These are phyloP conservation scores for Drosophila pseudoobscura DNA, from an alignment of 1,140 invertebrate species.

Conservation along the genomic window DNA sequence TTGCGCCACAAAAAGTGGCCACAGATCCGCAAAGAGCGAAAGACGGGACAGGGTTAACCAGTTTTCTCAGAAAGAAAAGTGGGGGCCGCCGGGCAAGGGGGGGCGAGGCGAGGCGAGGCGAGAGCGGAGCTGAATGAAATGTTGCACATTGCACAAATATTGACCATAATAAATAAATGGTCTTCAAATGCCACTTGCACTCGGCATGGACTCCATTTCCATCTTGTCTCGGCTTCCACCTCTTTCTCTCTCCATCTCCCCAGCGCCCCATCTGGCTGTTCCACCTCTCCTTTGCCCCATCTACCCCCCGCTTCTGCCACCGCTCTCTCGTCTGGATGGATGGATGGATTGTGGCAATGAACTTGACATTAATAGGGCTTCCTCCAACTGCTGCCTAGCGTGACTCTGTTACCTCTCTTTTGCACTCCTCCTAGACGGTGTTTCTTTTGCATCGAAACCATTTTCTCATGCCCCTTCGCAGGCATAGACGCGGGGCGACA, in stretches of 20 bases:
- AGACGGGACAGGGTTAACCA: too few species aligned
- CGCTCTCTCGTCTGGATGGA: constrained; percentile 16
- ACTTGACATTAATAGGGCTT: constrained; percentile 82
- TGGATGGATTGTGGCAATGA: constrained; percentile 69
- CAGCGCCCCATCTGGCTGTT: background rate
- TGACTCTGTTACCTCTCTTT: constrained; percentile 32
- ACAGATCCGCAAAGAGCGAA: too few species aligned
- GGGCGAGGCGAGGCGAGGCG: too few species aligned
- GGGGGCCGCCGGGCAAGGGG: background rate
- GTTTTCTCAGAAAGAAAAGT: too few species aligned
- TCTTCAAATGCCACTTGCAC: constrained; percentile 12
- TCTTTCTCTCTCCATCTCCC: background rate
- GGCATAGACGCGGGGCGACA: constrained; percentile 3
- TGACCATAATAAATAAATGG: constrained; percentile 31
- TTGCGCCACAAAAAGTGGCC: too few species aligned
- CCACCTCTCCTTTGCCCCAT: background rate
- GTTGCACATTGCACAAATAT: constrained; percentile 1
- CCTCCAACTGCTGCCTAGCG: constrained; percentile 43
- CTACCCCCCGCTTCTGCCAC: background rate
- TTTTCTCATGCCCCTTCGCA: constrained; percentile 37
- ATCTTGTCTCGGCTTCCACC: background rate
- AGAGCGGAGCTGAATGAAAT: too few species aligned
- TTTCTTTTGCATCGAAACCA: constrained; percentile 11
- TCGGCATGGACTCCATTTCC: background rate
- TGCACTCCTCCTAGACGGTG: constrained; percentile 9